A percentile compares a stretch with the other conserved stretches of the same genome.
phyloP scores from a whole-genome alignment of 2,113 vertebrate species.

The Lucifuga dentata region DNA sequence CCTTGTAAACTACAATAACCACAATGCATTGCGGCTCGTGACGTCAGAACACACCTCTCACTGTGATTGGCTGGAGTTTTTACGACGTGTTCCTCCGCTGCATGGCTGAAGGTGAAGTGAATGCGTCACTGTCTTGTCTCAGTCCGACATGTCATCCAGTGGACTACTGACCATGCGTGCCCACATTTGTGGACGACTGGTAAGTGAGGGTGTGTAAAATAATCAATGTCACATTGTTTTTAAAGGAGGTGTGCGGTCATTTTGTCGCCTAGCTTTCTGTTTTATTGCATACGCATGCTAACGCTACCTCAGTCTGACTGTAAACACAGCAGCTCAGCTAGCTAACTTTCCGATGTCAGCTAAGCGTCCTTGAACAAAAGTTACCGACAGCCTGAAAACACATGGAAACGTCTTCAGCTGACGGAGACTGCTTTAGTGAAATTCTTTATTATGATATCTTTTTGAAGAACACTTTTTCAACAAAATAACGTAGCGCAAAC shows the following conservation, averaged over 20 bases:
- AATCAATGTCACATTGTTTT: not conserved
- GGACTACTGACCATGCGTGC: constrained; percentile 69
- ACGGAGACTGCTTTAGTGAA: not conserved
- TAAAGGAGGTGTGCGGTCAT: too few species aligned
- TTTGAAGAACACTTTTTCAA: too few species aligned
- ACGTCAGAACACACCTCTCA: constrained; percentile 65
- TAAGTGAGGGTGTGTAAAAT: constrained; percentile 52
- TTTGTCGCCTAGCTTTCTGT: not conserved
- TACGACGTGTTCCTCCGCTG: not conserved
- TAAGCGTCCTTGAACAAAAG: constrained; percentile 49
- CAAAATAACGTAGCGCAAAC: too few species aligned
- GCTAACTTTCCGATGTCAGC: not conserved
- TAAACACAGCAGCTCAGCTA: constrained; percentile 24
- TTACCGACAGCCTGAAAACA: not conserved
- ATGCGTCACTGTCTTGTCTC: not conserved
- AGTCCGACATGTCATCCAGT: constrained; percentile 65
- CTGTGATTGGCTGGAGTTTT: constrained; percentile 72
- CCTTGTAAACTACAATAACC: constrained; percentile 69
- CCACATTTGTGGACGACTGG: constrained; percentile 75
- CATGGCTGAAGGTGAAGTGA: constrained; percentile 76
- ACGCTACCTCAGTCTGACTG: not conserved
- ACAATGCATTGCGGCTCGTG: constrained; percentile 25
- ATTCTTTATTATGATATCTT: too few species aligned
- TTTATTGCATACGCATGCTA: not conserved
- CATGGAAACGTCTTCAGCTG: not conserved